Percentiles rank a stretch among this genome's conserved stretches.
These are phyloP conservation scores for Phoxinus phoxinus DNA, from an alignment of 2,113 vertebrate species.

Conservation along the genomic window DNA sequence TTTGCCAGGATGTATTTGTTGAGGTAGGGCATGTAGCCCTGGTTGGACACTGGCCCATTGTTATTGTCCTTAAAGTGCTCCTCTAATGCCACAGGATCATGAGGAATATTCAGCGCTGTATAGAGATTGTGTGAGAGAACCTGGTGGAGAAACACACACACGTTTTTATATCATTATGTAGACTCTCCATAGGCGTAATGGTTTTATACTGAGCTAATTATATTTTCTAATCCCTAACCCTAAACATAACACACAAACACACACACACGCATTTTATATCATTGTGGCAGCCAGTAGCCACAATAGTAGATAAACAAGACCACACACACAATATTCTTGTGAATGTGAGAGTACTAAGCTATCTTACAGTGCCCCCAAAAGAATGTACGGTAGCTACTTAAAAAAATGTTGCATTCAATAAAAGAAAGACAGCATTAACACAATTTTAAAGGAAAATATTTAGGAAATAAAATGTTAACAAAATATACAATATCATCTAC, in stretches of 20 bases:
- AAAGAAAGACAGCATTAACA: background rate
- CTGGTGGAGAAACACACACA: slow-evolving; percentile 59
- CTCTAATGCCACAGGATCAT: slow-evolving; percentile 77
- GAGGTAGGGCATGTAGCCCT: slow-evolving; percentile 85
- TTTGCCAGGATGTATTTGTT: slow-evolving; percentile 82
- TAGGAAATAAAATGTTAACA: background rate
- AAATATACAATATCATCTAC: background rate
- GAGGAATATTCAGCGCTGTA: slow-evolving; percentile 81
- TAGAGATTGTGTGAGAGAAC: slow-evolving; percentile 83
- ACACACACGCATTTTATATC: background rate
- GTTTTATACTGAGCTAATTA: background rate
- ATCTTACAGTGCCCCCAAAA: background rate
- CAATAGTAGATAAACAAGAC: background rate
- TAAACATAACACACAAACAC: background rate
- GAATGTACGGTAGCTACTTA: background rate
- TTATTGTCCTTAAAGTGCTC: slow-evolving; percentile 82
- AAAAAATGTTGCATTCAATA: background rate
- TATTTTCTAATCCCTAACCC: too few relatives aligned
- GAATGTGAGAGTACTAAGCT: background rate
- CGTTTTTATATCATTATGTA: background rate
- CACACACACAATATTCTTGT: background rate
- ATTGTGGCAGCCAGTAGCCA: background rate
- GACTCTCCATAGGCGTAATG: background rate
- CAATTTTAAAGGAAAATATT: background rate
- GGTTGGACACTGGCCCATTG: slow-evolving; percentile 79